A percentile compares a stretch with the other conserved stretches of the same genome.
phyloP scores from a whole-genome alignment of 2,113 vertebrate genomes.

The Pipa parva region DNA sequence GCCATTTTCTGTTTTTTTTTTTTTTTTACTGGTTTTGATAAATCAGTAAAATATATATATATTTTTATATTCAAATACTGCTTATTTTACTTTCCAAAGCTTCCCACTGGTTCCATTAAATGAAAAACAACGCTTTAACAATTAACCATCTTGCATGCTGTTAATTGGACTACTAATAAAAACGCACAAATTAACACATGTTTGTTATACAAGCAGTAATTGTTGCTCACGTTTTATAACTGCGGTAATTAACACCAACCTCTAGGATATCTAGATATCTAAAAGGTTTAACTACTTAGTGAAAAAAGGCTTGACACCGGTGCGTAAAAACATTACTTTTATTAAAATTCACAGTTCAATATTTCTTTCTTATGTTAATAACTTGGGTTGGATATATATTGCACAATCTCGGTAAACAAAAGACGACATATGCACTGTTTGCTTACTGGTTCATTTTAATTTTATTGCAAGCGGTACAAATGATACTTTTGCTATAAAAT shows the following conservation, averaged over 20 bases:
- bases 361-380: neutral
- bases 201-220: neutral
- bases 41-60: neutral
- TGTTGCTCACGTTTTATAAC: neutral
- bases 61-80: constrained; percentile 6
- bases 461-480: constrained; percentile 9
- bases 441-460: neutral
- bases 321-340: neutral
- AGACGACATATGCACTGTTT: constrained; percentile 12
- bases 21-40: too few relatives aligned
- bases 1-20: too few relatives aligned
- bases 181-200: constrained; percentile 2
- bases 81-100: neutral
- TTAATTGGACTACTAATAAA: constrained; percentile 29
- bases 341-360: neutral
- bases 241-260: neutral
- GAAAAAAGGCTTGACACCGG: neutral
- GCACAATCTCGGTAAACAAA: constrained; percentile 16
- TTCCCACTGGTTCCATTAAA: constrained; percentile 19
- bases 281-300: neutral
- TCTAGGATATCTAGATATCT: too few relatives aligned
- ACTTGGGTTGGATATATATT: constrained; percentile 8
- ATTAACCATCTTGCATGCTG: neutral
- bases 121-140: constrained; percentile 3
- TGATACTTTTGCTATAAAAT: constrained; percentile 28